A percentile compares a stretch with the other conserved stretches of the same genome.
These are phyloP conservation scores for Brevimyrus niger DNA, from an alignment of 2,113 vertebrate genomes.

Conservation along the genomic window DNA sequence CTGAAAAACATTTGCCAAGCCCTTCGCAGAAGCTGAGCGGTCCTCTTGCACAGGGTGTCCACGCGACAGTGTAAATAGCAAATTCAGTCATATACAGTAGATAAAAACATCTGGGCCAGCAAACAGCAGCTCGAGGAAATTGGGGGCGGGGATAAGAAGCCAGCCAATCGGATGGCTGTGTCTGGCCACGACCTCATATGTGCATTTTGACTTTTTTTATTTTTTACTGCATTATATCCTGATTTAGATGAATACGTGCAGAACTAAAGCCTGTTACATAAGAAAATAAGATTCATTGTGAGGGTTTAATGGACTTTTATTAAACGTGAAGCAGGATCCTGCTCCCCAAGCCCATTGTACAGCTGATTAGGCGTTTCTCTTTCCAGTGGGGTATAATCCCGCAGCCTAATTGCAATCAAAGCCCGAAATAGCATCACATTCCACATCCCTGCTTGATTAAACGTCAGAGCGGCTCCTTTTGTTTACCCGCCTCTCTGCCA, in stretches of 20 bases:
- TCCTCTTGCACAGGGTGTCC: neutral
- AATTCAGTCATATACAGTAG: neutral
- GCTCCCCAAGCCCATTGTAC: conserved; percentile 19
- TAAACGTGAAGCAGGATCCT: neutral
- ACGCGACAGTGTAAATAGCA: neutral
- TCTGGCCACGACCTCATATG: neutral
- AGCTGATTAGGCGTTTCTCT: conserved; percentile 34
- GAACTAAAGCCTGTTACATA: neutral
- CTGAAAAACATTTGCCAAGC: neutral
- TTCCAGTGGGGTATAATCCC: conserved; percentile 26
- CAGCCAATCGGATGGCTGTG: neutral
- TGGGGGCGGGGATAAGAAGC: neutral
- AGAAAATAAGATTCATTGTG: conserved; percentile 5
- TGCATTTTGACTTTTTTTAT: too few relatives aligned
- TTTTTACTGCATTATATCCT: neutral
- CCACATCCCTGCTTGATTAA: conserved; percentile 18
- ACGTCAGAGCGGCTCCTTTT: conserved; percentile 23
- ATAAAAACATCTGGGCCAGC: neutral
- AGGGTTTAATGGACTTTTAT: conserved; percentile 16
- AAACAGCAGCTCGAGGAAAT: neutral
- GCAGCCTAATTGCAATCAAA: conserved; percentile 34
- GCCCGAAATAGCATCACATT: conserved; percentile 33
- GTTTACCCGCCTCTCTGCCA: conserved; percentile 54
- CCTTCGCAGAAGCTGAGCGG: neutral
- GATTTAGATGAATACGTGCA: neutral